phyloP scores from a whole-genome alignment of 1,140 invertebrate genomes.

The Hormaphis cornu region DNA sequence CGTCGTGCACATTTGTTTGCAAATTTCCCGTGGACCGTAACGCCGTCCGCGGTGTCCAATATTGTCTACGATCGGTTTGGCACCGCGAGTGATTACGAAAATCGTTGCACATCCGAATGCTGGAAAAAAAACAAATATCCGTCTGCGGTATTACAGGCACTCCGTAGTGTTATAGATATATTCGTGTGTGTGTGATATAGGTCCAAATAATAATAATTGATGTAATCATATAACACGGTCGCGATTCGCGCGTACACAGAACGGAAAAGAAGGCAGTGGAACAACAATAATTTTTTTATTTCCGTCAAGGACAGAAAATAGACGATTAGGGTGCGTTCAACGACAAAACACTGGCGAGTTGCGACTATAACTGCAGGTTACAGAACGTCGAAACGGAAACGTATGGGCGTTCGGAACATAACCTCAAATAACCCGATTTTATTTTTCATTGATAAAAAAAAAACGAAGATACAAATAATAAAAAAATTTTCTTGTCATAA shows the following conservation, averaged over 20 bases:
- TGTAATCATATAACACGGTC: too few species aligned
- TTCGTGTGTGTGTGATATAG: background rate
- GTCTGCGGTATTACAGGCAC: background rate
- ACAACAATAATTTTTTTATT: conserved; percentile 12
- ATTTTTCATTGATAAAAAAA: too few species aligned
- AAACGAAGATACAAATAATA: too few species aligned
- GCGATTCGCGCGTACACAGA: too few species aligned
- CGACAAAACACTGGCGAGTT: too few species aligned
- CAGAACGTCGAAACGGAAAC: conserved; percentile 22
- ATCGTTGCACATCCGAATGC: background rate
- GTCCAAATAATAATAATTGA: background rate
- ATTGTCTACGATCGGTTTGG: too few species aligned
- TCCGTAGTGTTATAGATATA: too few species aligned
- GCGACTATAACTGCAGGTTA: conserved; percentile 15
- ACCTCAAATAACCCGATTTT: conserved; percentile 20
- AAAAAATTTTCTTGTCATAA: too few species aligned
- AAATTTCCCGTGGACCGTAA: background rate
- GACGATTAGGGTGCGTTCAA: background rate
- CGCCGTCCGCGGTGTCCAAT: too few species aligned
- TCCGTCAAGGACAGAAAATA: conserved; percentile 20
- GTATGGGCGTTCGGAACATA: background rate
- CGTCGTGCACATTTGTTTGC: conserved; percentile 5
- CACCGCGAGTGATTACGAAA: background rate
- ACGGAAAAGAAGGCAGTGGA: conserved; percentile 21
- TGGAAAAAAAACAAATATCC: background rate